Evolutionary conservation across 2,888 invertebrate genomes (phyloP), one percentile per base, ranked within the genome.

Genomic region (Tetramorium bicarinatum): DNA sequence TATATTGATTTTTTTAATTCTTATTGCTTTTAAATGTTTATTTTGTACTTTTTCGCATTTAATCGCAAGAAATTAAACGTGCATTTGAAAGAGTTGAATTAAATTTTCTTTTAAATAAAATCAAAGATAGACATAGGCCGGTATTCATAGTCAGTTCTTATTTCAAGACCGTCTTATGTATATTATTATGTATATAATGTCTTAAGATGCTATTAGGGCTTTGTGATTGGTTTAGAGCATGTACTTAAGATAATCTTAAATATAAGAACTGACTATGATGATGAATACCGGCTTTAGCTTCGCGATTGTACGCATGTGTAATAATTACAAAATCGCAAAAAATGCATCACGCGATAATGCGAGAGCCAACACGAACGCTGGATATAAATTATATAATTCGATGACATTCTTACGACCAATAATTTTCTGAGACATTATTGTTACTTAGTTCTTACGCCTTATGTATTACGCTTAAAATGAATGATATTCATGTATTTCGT

Each of bases 241-340:
- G n/a, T n/a, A n/a, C n/a, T n/a, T n/a, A n/a, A n/a, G n/a, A n/a
- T n/a, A n/a, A n/a, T n/a, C n/a, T n/a, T n/a, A n/a, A n/a, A n/a
- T n/a, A n/a, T n/a, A n/a, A n/a, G n/a, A n/a, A n/a, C n/a, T n/a
- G n/a, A n/a, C n/a, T n/a, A n/a, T n/a, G n/a, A n/a, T n/a, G n/a
- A n/a, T n/a, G n/a, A n/a, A n/a, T n/a, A n/a, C n/a, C n/a, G n/a
- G n/a, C n/a, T n/a, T n/a, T n/a, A n/a, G n/a, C 25, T 25, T 34
- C 11, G 11, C 41, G 15, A 21, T 61, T 15, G 13, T 7, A 15
- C 15, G 7, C 56, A 54, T 41, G 34, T 15, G 21, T 61, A 61
- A 75, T 15, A 21, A 61, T 75, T 49, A 34, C 21, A 61, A 75
- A 74, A 61, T 47, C 29, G 21, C 34, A 21, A 21, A 75, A 21